Evolutionary conservation across 2,888 invertebrate species (phyloP).

Genomic region (Malthinus seriepunctatus): DNA sequence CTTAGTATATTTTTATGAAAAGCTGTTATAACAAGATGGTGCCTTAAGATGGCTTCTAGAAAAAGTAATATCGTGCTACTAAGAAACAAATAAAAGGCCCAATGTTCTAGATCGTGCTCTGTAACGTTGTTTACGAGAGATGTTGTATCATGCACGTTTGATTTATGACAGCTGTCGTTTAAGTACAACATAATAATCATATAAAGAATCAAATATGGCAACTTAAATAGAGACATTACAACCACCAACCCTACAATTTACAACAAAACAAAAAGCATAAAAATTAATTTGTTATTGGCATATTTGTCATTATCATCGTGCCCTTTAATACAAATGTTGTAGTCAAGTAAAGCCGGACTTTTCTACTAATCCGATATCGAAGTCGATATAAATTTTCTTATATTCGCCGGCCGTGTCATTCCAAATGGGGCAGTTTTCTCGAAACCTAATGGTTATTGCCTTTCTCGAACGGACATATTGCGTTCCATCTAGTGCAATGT

Average conservation of each 20-base stretch:
- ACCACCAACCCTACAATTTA: too few relatives aligned
- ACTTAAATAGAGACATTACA: too few relatives aligned
- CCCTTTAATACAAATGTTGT: slow-evolving; percentile 19
- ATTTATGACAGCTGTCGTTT: slow-evolving; percentile 23
- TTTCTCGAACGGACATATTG: slow-evolving; percentile 64
- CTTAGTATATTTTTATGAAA: slow-evolving; percentile 44
- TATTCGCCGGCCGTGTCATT: slow-evolving; percentile 64
- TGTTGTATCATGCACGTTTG: slow-evolving; percentile 20
- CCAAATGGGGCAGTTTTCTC: slow-evolving; percentile 65
- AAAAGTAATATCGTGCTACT: slow-evolving; percentile 42
- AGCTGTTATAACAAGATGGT: slow-evolving; percentile 40
- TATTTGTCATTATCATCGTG: slow-evolving; percentile 8
- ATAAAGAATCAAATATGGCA: not conserved
- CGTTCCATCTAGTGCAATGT: slow-evolving; percentile 64
- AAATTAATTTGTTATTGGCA: slow-evolving; percentile 1
- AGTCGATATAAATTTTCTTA: slow-evolving; percentile 61
- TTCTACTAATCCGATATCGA: slow-evolving; percentile 47
- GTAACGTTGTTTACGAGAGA: slow-evolving; percentile 14
- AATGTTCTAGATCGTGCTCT: slow-evolving; percentile 30
- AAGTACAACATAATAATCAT: not conserved
- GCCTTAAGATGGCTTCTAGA: slow-evolving; percentile 35
- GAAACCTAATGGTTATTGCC: slow-evolving; percentile 66
- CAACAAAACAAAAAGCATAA: not conserved
- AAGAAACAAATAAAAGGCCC: slow-evolving; percentile 42
- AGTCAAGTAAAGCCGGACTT: slow-evolving; percentile 26